Evolutionary conservation across 1,140 invertebrate species (phyloP), one percentile per base, ranked within the genome.

Genomic region (Ostrea edulis): DNA sequence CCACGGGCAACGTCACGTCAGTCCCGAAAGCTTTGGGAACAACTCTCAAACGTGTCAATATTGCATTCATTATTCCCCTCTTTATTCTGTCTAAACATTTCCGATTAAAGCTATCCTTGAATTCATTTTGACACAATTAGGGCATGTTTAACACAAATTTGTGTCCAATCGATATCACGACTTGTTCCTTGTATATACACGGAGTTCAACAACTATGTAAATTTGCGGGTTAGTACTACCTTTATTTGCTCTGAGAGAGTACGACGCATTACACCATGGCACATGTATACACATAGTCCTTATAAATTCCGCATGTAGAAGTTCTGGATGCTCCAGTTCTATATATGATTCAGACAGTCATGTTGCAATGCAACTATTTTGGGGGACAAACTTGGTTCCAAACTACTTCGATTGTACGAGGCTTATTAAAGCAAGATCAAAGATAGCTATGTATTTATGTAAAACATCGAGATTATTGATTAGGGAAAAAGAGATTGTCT

Each of bases 11-110:
- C 68, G 68, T 77, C 68, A 77, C 68, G 68, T 35, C 68, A 77
- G 25, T 29, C 22, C 22, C 22, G 35, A 77, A 77, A 77, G 68
- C 68, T 77, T 77, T 77, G 22, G 25, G 68, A 77, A 77, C 68
- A 77, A 77, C 68, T 77, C 68, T 77, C 68, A 77, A 77, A 77
- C 68, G 68, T 77, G 68, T 77, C 68, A 77, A 77, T 77, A 77
- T 77, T 77, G 68, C 68, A 77, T 77, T 77, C 68, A 77, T 77
- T 77, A 77, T 77, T 35, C 25, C 25, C 22, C 11, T 77, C 68
- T 77, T 77, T 77, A 77, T 35, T 77, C 25, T 22, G 68, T 77
- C 22, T 77, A 77, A 77, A 77, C 68, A 77, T 77, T 77, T 77
- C 68, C 68, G 68, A 77, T 77, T 77, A 29, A 29, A 77, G 68